Evolutionary conservation across 2,888 invertebrate species (phyloP), one percentile per base, ranked within the genome.

Genomic region (Polylopha cassiicola): DNA sequence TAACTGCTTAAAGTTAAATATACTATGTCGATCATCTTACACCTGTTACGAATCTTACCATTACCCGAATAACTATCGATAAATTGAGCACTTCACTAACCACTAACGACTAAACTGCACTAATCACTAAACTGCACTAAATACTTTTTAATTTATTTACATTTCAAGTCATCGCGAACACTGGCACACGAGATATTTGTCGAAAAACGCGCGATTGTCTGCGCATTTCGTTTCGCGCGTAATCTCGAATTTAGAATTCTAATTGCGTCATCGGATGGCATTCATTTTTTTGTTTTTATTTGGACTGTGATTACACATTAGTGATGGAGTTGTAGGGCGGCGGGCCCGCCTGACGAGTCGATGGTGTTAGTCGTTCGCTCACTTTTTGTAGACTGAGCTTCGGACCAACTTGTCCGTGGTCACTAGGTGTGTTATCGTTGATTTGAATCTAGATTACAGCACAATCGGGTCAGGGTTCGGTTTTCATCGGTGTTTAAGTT

Each of bases 361-460:
- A 63, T 64, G 64, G 66, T 66, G 69, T 53, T 60, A 44, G n/a
- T 45, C 73, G 57, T 58, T 30, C 73, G 80, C 74, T 73, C 50
- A 59, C 79, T 64, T 65, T 63, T 60, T 61, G 67, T 59, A 70
- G 75, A 80, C 81, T 80, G 81, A 75, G 50, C 51, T 52, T 58
- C 61, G 65, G 65, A 55, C 44, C 61, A 57, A 62, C 61, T 49
- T 59, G 65, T 70, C 63, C 57, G 65, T 78, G 80, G 81, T 79
- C 80, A 81, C 70, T 71, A 59, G 63, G 56, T n/a, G 58, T 65
- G 58, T 59, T 79, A 81, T 82, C 79, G 82, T 70, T 75, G 80
- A 72, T 79, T 77, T 60, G 55, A 59, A 81, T 82, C 82, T 73
- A 77, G 80, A 84, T 81, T 79, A 73, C 62, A 55, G 47, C 58